Conservation (phyloP, 2,797 vertebrate species). For the Scyliorhinus canicula region DNA sequence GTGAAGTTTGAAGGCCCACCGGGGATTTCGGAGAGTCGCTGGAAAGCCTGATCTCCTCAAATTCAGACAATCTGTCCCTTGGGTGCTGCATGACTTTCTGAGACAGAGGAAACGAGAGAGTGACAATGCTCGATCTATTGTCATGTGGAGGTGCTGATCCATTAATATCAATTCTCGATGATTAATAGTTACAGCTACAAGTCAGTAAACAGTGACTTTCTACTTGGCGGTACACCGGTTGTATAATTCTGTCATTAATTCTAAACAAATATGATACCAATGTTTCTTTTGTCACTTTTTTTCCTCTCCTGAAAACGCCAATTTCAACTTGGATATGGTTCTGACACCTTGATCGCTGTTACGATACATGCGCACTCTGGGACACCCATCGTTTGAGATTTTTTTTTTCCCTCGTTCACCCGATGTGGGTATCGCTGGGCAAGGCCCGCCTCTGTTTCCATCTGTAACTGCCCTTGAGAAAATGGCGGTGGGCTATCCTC, state of each 20-base stretch:
- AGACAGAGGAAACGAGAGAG: neutral
- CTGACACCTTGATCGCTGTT: neutral
- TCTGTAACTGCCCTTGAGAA: neutral
- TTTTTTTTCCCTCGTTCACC: neutral
- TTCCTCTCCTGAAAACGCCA: neutral
- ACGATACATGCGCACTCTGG: neutral
- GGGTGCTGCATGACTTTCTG: neutral
- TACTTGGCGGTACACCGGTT: constrained; percentile 13
- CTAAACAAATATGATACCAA: neutral
- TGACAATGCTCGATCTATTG: constrained; percentile 26
- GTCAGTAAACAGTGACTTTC: constrained; percentile 24
- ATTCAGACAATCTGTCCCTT: constrained; percentile 17
- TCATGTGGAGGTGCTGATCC: constrained; percentile 9
- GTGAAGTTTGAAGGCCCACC: constrained; percentile 25
- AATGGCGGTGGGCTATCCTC: too few species aligned
- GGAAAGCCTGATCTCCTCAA: neutral
- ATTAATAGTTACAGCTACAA: constrained; percentile 19
- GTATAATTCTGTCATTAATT: constrained; percentile 15
- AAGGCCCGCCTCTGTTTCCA: neutral
- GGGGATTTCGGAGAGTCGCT: neutral
- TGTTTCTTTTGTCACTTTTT: neutral
- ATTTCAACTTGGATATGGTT: neutral
- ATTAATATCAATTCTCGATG: constrained; percentile 20
- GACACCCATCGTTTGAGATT: neutral
- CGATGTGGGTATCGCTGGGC: neutral